A percentile compares a stretch with the other conserved stretches of the same genome.
These are phyloP conservation scores for Pachycephus smyrnensis DNA, from an alignment of 2,888 invertebrate species.

Conservation along the genomic window DNA sequence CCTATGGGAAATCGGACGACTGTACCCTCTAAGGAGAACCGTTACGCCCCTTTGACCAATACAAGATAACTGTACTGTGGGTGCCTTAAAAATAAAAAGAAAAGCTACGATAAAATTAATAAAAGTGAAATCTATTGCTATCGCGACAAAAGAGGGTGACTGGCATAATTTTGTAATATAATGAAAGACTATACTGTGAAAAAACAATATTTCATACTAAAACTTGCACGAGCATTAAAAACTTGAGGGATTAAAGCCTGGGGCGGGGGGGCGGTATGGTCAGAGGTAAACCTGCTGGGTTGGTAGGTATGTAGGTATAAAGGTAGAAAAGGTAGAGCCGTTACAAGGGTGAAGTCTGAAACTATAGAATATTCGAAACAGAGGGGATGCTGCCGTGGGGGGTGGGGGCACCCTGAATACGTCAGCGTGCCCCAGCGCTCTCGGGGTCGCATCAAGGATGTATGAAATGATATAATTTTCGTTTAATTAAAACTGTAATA, in stretches of 20 bases:
- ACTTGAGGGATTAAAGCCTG: slow-evolving; percentile 31
- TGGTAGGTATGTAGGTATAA: slow-evolving; percentile 1
- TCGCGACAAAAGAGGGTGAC: too few relatives aligned
- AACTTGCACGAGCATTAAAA: slow-evolving; percentile 31
- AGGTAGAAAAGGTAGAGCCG: not conserved
- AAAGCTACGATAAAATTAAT: too few relatives aligned
- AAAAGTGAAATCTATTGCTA: too few relatives aligned
- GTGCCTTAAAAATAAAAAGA: not conserved
- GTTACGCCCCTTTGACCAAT: not conserved
- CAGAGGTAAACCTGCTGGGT: not conserved
- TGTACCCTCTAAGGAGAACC: not conserved
- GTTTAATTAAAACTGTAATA: slow-evolving; percentile 58
- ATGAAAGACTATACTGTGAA: slow-evolving; percentile 32
- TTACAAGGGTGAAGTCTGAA: not conserved
- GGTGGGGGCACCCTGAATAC: slow-evolving; percentile 28
- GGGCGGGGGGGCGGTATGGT: not conserved
- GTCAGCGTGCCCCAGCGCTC: slow-evolving; percentile 35
- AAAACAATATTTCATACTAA: slow-evolving; percentile 26
- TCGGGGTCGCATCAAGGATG: slow-evolving; percentile 44
- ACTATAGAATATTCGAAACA: slow-evolving; percentile 39
- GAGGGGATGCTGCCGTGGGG: slow-evolving; percentile 26
- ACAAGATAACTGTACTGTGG: not conserved
- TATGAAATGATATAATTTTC: slow-evolving; percentile 55
- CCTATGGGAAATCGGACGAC: not conserved
- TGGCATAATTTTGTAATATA: slow-evolving; percentile 8